Evolutionary conservation across 1,140 invertebrate genomes (phyloP).

Genomic region (Brachionus sp.): DNA sequence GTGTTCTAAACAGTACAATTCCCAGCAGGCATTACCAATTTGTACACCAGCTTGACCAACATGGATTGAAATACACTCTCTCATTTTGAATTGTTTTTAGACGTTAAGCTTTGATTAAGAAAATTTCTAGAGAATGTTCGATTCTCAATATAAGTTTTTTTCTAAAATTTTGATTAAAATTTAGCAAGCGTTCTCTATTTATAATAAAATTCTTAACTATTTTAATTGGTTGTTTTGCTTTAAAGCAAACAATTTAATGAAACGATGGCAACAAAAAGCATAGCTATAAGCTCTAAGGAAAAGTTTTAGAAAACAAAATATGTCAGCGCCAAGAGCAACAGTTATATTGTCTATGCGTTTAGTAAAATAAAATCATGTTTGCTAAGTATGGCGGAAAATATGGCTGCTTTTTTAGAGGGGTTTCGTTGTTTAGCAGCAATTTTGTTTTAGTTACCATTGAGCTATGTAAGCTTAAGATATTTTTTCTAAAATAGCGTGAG

Average conservation of each 20-base stretch:
- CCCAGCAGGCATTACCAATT: constrained; percentile 73
- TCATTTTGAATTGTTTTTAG: constrained; percentile 47
- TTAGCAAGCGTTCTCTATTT: neutral
- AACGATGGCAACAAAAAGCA: constrained; percentile 19
- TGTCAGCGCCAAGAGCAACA: neutral
- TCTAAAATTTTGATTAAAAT: constrained; percentile 19
- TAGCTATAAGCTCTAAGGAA: neutral
- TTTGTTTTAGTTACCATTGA: neutral
- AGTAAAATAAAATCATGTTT: neutral
- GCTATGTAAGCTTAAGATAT: neutral
- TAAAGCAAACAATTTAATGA: neutral
- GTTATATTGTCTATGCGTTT: neutral
- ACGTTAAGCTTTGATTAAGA: constrained; percentile 21
- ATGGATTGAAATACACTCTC: constrained; percentile 76
- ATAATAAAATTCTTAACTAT: neutral
- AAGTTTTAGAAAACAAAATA: neutral
- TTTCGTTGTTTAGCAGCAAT: neutral
- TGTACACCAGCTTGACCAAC: constrained; percentile 79
- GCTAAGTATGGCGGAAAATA: neutral
- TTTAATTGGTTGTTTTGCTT: neutral
- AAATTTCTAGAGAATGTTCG: constrained; percentile 45
- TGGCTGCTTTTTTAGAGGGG: constrained; percentile 3
- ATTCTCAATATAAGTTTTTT: constrained; percentile 44
- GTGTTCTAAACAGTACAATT: constrained; percentile 78
- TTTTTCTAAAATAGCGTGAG: neutral